phyloP scores from a whole-genome alignment of 1,140 invertebrate species.

The Euwallacea fornicatus region DNA sequence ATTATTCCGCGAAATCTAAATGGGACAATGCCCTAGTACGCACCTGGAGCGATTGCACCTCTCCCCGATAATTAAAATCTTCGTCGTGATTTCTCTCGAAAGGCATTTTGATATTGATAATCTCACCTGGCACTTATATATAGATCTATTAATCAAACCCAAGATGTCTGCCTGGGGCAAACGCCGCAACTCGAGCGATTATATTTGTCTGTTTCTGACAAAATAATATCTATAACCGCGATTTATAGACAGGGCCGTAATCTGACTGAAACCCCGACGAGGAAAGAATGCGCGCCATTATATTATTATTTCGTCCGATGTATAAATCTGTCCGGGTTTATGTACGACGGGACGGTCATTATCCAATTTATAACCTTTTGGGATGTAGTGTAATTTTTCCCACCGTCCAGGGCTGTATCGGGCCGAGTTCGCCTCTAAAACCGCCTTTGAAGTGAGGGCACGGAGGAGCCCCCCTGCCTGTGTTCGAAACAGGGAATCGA shows the following conservation, averaged over 20 bases:
- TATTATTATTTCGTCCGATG: conserved; percentile 23
- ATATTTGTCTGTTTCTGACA: conserved; percentile 48
- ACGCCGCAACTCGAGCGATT: conserved; percentile 34
- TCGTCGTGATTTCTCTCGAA: background rate
- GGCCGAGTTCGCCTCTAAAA: too few relatives aligned
- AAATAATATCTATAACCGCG: conserved; percentile 46
- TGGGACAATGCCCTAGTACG: background rate
- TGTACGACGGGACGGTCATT: conserved; percentile 20
- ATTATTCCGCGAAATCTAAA: conserved; percentile 2
- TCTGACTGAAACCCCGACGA: background rate
- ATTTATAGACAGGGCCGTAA: conserved; percentile 35
- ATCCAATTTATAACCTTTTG: conserved; percentile 27
- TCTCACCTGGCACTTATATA: conserved; percentile 1
- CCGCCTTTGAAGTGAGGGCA: too few relatives aligned
- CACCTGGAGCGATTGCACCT: background rate
- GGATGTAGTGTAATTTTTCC: too few relatives aligned
- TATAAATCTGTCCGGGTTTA: conserved; percentile 18
- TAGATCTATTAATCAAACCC: conserved; percentile 42
- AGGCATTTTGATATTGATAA: conserved; percentile 4
- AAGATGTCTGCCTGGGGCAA: conserved; percentile 25
- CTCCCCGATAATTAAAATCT: too few relatives aligned
- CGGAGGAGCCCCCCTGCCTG: too few relatives aligned
- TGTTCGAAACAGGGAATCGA: too few relatives aligned
- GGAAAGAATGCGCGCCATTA: background rate
- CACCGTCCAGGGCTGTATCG: too few relatives aligned